Percentiles rank a stretch among this genome's conserved stretches.
These are phyloP conservation scores for Lycopodina hypogea DNA, from an alignment of 37 sponge, comb jelly and placozoan species.

Conservation along the genomic window DNA sequence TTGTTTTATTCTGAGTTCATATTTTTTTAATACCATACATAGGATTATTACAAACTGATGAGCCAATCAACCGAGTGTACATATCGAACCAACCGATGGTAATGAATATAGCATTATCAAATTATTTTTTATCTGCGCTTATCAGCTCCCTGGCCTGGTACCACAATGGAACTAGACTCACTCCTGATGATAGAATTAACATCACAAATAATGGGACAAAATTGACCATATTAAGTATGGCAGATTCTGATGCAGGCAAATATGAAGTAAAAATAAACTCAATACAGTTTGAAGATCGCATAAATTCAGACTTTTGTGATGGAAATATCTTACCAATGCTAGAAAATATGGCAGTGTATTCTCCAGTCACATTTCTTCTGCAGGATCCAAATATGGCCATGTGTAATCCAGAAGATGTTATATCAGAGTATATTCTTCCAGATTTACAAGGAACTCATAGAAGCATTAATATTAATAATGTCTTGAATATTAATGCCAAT, in stretches of 20 bases:
- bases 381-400: not conserved
- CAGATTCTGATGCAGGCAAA: not conserved
- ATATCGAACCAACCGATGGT: too few relatives aligned
- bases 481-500: not conserved
- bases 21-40: too few relatives aligned
- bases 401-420: not conserved
- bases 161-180: slow-evolving; percentile 1
- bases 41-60: too few relatives aligned
- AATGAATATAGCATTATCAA: too few relatives aligned
- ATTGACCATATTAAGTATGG: not conserved
- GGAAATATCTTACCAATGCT: not conserved
- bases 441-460: too few relatives aligned
- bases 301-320: not conserved
- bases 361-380: not conserved
- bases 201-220: not conserved
- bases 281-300: not conserved
- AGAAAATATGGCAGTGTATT: not conserved
- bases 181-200: not conserved
- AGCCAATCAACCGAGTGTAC: too few relatives aligned
- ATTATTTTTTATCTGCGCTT: not conserved
- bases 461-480: not conserved
- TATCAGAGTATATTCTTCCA: not conserved
- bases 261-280: slow-evolving; percentile 4
- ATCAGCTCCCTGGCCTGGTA: not conserved
- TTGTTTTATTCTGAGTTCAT: too few relatives aligned